Evolutionary conservation across 2,113 vertebrate species (phyloP).

Genomic region (Triplophysa siluroides): DNA sequence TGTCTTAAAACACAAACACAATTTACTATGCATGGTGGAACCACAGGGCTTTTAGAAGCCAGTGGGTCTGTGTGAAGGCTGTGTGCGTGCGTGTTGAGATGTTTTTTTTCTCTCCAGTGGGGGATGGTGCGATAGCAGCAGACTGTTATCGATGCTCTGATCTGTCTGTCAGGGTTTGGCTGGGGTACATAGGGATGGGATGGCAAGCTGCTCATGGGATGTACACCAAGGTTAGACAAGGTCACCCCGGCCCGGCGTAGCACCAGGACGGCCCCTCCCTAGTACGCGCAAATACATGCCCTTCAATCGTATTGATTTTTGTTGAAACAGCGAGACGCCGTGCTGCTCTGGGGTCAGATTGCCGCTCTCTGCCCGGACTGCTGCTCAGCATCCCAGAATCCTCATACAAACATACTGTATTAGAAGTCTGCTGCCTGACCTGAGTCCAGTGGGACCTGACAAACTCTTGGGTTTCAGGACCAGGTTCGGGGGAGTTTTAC

Average conservation of each 20-base stretch:
- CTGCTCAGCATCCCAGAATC: conserved; percentile 43
- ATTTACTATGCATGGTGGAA: conserved; percentile 10
- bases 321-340: conserved; percentile 51
- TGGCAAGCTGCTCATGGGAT: conserved; percentile 48
- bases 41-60: not conserved
- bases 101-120: not conserved
- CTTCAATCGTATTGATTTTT: conserved; percentile 55
- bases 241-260: conserved; percentile 29
- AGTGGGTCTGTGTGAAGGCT: too few relatives aligned
- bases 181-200: conserved; percentile 35
- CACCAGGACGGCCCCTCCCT: conserved; percentile 32
- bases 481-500: not conserved
- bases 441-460: not conserved
- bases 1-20: not conserved
- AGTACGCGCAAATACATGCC: conserved; percentile 38
- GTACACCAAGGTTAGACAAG: conserved; percentile 56
- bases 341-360: conserved; percentile 52
- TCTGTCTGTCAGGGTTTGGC: conserved; percentile 46
- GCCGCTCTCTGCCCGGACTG: conserved; percentile 47
- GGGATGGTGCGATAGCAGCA: conserved; percentile 45
- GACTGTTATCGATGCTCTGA: conserved; percentile 55
- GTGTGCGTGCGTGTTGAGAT: not conserved
- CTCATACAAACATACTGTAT: not conserved
- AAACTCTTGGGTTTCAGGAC: not conserved
- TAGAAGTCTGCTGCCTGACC: not conserved